phyloP scores from a whole-genome alignment of 2,888 invertebrate genomes.

The Himalopsyche japonica region DNA sequence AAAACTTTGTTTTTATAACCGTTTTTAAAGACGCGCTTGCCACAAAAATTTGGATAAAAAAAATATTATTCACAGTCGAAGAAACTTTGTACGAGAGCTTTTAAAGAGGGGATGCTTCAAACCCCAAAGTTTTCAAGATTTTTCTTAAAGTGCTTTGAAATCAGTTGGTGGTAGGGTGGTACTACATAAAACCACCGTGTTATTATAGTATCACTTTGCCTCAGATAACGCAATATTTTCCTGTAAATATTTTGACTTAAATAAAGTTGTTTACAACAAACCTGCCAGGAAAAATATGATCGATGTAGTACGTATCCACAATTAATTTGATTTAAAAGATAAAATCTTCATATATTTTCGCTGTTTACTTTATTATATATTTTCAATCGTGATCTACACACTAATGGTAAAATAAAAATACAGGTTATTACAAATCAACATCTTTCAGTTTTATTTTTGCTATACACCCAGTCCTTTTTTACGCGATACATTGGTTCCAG shows the following conservation, averaged over 20 bases:
- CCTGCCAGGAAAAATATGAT: background rate
- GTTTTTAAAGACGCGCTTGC: too few species aligned
- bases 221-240: background rate
- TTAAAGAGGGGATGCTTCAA: background rate
- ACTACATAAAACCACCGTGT: background rate
- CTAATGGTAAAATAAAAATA: too few species aligned
- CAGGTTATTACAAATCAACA: too few species aligned
- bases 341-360: too few species aligned
- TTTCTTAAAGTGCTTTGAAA: slow-evolving; percentile 3
- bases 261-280: background rate
- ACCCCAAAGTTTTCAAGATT: slow-evolving; percentile 2
- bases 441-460: too few species aligned
- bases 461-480: too few species aligned
- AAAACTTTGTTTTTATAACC: too few species aligned
- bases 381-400: too few species aligned
- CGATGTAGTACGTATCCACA: background rate
- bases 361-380: too few species aligned
- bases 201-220: background rate
- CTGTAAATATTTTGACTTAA: background rate
- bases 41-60: too few species aligned
- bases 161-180: background rate
- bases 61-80: background rate
- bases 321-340: background rate
- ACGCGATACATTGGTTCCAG: too few species aligned
- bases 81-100: background rate